Base-by-base conservation (phyloP, 1,140 invertebrate species). In the Penaeus indicus region DNA sequence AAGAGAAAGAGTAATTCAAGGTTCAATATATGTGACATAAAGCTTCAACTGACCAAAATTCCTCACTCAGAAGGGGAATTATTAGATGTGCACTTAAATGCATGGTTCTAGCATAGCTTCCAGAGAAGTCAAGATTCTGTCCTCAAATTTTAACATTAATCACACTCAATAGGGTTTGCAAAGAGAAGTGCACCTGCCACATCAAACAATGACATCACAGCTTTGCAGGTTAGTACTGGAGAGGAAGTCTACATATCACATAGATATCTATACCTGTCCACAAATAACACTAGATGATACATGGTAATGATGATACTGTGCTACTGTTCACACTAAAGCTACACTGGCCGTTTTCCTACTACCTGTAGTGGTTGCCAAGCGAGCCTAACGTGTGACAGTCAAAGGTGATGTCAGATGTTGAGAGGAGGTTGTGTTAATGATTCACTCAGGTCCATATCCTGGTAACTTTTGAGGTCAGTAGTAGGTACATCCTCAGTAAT, bases 391-490 rank as follows among this genome's bases (percentile, higher is more conserved):
- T 84, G 81, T 88, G 81, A 88, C 86, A 88, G 86, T 88, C 86
- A 88, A 62, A 86, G 75, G 77, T 89, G 84, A 83, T 89, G 88
- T 89, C 88, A 89, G 78, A 89, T 89, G 78, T 89, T 86, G 62
- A 89, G 84, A 16, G 88, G 84, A 25, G 84, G 78, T 32, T 86
- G 88, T 32, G 88, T 77, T 82, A 89, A 63, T 27, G 88, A 85
- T 62, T 89, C 88, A 63, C 88, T 89, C 11, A 89, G 64, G 67
- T 89, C 88, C 88, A 89, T 89, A 42, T 89, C 88, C 60, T 89
- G 88, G 67, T 86, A 89, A 38, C 62, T 82, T 62, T 89, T 89
- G 72, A 86, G 77, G 79, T 89, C 88, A 62, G 38, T 86, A 25
- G 79, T 25, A 22, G 88, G 88, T 16, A 85, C 84, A 62, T 89